Base-by-base conservation (phyloP, 2,797 vertebrate genomes). In the Clangula hyemalis region DNA sequence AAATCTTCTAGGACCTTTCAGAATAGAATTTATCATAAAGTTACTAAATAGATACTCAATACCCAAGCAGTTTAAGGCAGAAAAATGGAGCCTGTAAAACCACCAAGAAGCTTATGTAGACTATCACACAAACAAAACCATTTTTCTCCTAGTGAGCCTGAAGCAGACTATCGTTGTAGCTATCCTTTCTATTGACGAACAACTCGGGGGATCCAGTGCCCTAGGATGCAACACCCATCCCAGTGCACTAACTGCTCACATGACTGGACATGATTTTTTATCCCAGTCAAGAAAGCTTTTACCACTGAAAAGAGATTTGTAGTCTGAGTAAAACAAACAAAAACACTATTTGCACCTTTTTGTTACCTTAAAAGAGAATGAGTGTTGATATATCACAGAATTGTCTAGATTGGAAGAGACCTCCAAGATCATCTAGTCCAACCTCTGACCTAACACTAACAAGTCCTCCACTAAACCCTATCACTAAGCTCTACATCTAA, bases 1-100 rank as follows among this genome's bases (percentile, higher is more conserved):
- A 85, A 91, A 62, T 85, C 58, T 90, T 90, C 65, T 66, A 86
- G 85, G 80, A 90, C 11, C 6, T 70, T 89, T 72, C 82, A 70
- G 66, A 93, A 72, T 15, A 72, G 39, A 91, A 76, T 74, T 61
- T 65, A 57, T 88, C 75, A 82, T 57, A 79, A 84, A 79, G 14
- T 19, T 85, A 36, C 60, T 82, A 56, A 86, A 74, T 56, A 90
- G n/a, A 80, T 61, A 14, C 53, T 88, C 9, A 7, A 54, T 85
- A 93, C 28, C 58, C 57, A 87, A 77, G 66, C 85, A 74, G 21
- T 36, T 74, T 65, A 34, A 7, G 64, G 41, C 62, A 65, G 8
- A 91, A 62, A 27, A 45, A 4, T 11, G 19, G 17, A 74, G 5
- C 49, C 85, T 66, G 62, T 45, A 84, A 84, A 94, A 41, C 39